A percentile compares a stretch with the other conserved stretches of the same genome.
These are phyloP conservation scores for Promerops cafer DNA, from an alignment of 2,113 vertebrate genomes.

Conservation along the genomic window DNA sequence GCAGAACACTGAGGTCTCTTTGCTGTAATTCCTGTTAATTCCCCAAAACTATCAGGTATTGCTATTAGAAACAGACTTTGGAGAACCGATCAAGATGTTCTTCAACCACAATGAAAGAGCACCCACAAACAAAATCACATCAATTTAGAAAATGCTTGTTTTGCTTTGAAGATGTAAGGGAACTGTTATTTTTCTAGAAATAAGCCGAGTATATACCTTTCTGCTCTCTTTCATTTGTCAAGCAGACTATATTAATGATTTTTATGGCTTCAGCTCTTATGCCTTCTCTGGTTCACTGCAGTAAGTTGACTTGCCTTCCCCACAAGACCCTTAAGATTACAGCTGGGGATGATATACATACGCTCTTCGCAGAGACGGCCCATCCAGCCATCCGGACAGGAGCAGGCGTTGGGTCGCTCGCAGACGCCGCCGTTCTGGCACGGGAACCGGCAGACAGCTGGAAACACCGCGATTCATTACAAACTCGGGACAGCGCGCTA, in stretches of 20 bases:
- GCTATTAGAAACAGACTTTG: neutral
- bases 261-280: neutral
- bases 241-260: neutral
- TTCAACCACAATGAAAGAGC: neutral
- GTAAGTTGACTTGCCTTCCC: neutral
- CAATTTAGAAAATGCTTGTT: neutral
- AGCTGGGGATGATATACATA: constrained; percentile 67
- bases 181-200: neutral
- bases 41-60: neutral
- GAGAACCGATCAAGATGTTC: neutral
- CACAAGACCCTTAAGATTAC: neutral
- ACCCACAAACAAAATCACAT: neutral
- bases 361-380: constrained; percentile 94
- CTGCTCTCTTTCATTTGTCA: neutral
- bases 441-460: constrained; percentile 90
- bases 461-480: neutral
- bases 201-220: neutral
- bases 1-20: neutral
- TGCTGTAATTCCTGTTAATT: neutral
- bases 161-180: neutral
- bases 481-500: neutral
- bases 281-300: neutral
- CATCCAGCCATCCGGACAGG: constrained; percentile 95
- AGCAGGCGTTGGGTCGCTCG: constrained; percentile 89
- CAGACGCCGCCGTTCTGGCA: constrained; percentile 95